A percentile compares a stretch with the other conserved stretches of the same genome.
Evolutionary conservation across 2,888 invertebrate genomes (phyloP).

Genomic region (Ennomos quercinarius): DNA sequence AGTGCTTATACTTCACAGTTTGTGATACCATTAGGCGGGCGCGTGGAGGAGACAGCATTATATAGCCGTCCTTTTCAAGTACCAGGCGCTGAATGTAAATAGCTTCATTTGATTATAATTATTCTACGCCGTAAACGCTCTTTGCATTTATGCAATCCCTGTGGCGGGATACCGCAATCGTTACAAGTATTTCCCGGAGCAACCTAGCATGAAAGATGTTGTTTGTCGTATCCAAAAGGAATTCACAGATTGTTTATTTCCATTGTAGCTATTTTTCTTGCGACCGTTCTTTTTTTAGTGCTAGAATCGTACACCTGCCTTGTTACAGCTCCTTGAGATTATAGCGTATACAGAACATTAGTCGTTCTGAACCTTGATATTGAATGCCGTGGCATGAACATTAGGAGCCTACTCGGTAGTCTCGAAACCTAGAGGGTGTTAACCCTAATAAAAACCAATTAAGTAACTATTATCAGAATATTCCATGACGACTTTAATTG

Average conservation of each 20-base stretch:
- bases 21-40: slow-evolving; percentile 75
- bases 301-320: too few species aligned
- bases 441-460: slow-evolving; percentile 10
- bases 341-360: too few species aligned
- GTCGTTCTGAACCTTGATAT: too few species aligned
- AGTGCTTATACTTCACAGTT: slow-evolving; percentile 74
- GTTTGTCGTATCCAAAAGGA: slow-evolving; percentile 2
- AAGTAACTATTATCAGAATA: slow-evolving; percentile 2
- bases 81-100: slow-evolving; percentile 78
- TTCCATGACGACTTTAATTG: slow-evolving; percentile 8
- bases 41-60: slow-evolving; percentile 65
- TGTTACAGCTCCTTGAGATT: too few species aligned
- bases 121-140: slow-evolving; percentile 72
- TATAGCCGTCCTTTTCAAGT: slow-evolving; percentile 58
- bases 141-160: slow-evolving; percentile 77
- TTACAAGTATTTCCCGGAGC: slow-evolving; percentile 41
- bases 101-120: slow-evolving; percentile 83
- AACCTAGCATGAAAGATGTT: slow-evolving; percentile 20
- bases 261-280: background rate
- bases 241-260: slow-evolving; percentile 3
- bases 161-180: slow-evolving; percentile 57
- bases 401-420: background rate
- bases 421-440: slow-evolving; percentile 6
- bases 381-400: background rate
- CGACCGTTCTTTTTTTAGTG: too few species aligned